Evolutionary conservation across 2,797 vertebrate genomes (phyloP).

Genomic region (Semaprochilodus insignis): DNA sequence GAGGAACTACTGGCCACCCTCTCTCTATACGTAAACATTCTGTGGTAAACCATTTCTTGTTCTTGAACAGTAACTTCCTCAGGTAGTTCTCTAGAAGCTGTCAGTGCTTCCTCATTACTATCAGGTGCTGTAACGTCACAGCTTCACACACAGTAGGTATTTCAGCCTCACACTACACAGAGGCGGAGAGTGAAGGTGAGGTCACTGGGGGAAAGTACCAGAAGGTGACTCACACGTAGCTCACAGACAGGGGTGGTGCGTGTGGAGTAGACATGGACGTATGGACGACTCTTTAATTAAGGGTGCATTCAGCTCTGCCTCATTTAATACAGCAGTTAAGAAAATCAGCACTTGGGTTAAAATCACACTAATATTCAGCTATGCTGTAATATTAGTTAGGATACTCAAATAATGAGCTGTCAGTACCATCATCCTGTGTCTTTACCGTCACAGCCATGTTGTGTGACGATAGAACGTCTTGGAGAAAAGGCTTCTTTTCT

Average conservation of each 20-base stretch:
- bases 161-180: not conserved
- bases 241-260: not conserved
- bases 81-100: slow-evolving; percentile 6
- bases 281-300: not conserved
- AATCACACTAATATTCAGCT: too few relatives aligned
- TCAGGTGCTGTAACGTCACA: slow-evolving; percentile 14
- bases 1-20: too few relatives aligned
- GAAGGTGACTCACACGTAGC: slow-evolving; percentile 13
- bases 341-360: too few relatives aligned
- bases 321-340: not conserved
- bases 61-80: not conserved
- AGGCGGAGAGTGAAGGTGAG: slow-evolving; percentile 32
- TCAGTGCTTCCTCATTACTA: slow-evolving; percentile 19
- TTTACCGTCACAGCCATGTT: too few relatives aligned
- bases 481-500: too few relatives aligned
- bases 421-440: too few relatives aligned
- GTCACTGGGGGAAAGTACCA: slow-evolving; percentile 42
- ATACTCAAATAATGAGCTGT: too few relatives aligned
- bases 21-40: not conserved
- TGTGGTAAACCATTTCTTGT: slow-evolving; percentile 35
- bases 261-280: not conserved
- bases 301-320: not conserved
- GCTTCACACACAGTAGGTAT: not conserved
- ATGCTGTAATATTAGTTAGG: too few relatives aligned
- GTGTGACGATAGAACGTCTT: too few relatives aligned